Evolutionary conservation across 1,140 invertebrate species (phyloP), one percentile per base, ranked within the genome.

Genomic region (Lithobius niger): DNA sequence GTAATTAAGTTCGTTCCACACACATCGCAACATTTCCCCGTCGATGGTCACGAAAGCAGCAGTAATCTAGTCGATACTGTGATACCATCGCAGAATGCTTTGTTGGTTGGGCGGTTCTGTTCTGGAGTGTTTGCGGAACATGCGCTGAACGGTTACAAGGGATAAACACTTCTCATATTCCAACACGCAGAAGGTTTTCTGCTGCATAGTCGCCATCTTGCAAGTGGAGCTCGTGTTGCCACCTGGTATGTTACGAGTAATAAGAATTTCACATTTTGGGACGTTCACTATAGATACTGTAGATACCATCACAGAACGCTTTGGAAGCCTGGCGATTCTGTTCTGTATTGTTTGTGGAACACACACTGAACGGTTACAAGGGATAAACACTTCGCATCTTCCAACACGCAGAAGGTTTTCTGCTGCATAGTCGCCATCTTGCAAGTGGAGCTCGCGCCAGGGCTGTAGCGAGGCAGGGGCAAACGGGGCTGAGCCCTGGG

Each of bases 61-160:
- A n/a, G n/a, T n/a, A n/a, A n/a, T n/a, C n/a, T n/a, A n/a, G n/a
- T n/a, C n/a, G n/a, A n/a, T n/a, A n/a, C n/a, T n/a, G n/a, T 19
- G 51, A 36, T 52, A 52, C 51, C 51, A 52, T 21, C 19, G 27
- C 27, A 52, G 22, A 52, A 52, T 52, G 36, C 36, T 52, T 24
- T 52, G 22, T 10, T 31, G 3, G 10, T 3, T 13, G 10, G 27
- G 18, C 21, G 27, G 27, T 36, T 52, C 19, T 31, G 3, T 40
- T 36, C 13, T 15, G 6, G 31, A 52, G 15, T 52, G 36, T 40
- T 13, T 52, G 21, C 27, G 19, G 27, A 52, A 36, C 15, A n/a
- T n/a, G 19, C n/a, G 27, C 19, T 52, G 51, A 16, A 42, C 27
- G n/a, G 49, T 21, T 3, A 40, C 6, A 10, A 36, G 18, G 4